These are phyloP conservation scores for Prochilodus magdalenae DNA, from an alignment of 2,113 vertebrate genomes.

Conservation along the genomic window DNA sequence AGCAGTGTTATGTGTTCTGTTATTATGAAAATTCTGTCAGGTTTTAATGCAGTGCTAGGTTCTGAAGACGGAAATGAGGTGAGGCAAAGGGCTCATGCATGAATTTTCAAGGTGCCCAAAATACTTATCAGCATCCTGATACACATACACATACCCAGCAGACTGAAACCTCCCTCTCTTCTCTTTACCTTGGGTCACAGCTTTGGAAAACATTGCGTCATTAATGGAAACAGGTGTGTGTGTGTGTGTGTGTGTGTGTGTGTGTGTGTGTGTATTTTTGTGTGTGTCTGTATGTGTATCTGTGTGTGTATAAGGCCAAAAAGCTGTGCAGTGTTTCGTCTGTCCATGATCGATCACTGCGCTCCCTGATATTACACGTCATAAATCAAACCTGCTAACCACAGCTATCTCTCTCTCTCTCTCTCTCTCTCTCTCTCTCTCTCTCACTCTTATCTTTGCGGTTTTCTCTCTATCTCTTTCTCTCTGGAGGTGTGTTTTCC, in stretches of 20 bases:
- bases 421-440: background rate
- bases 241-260: slow-evolving; percentile 4
- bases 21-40: too few relatives aligned
- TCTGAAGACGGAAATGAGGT: background rate
- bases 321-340: background rate
- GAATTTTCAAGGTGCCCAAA: too few relatives aligned
- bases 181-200: slow-evolving; percentile 27
- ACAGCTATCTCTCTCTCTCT: slow-evolving; percentile 18
- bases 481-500: slow-evolving; percentile 18
- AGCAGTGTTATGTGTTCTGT: too few relatives aligned
- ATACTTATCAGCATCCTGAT: background rate
- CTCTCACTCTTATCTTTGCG: slow-evolving; percentile 1
- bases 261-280: background rate
- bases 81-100: too few relatives aligned
- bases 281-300: too few relatives aligned
- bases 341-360: slow-evolving; percentile 69
- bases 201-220: slow-evolving; percentile 28
- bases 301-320: background rate
- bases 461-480: background rate
- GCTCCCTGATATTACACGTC: slow-evolving; percentile 64
- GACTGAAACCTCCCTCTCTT: background rate
- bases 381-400: slow-evolving; percentile 69
- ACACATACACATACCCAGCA: background rate
- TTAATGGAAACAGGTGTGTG: slow-evolving; percentile 51
- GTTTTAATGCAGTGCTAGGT: background rate